Evolutionary conservation across 2,888 invertebrate genomes (phyloP).

Genomic region (Cantharis rufa): DNA sequence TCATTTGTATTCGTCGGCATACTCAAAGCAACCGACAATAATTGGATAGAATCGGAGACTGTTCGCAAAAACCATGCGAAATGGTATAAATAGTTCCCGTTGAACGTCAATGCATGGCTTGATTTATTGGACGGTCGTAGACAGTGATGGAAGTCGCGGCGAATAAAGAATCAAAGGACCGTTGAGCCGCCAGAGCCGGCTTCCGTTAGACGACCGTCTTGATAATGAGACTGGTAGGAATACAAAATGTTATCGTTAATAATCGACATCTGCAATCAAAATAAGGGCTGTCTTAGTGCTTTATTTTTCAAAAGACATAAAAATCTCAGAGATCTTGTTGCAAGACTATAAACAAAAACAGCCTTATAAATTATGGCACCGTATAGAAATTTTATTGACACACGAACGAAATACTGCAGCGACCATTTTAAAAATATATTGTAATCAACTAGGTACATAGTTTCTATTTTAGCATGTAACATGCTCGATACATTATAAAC

Average conservation of each 20-base stretch:
- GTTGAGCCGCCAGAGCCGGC: slow-evolving; percentile 41
- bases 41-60: slow-evolving; percentile 48
- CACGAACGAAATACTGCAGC: not conserved
- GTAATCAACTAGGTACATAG: not conserved
- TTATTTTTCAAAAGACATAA: slow-evolving; percentile 18
- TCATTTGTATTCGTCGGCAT: slow-evolving; percentile 41
- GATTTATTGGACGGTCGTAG: slow-evolving; percentile 54
- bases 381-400: not conserved
- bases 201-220: slow-evolving; percentile 40
- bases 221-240: slow-evolving; percentile 43
- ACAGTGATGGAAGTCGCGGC: slow-evolving; percentile 57
- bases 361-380: slow-evolving; percentile 7
- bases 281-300: slow-evolving; percentile 30
- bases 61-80: slow-evolving; percentile 45
- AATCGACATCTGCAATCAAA: slow-evolving; percentile 48
- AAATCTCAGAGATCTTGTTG: slow-evolving; percentile 9
- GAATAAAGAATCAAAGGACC: slow-evolving; percentile 54
- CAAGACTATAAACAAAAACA: slow-evolving; percentile 10
- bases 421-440: not conserved
- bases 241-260: slow-evolving; percentile 43
- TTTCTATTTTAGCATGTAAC: not conserved
- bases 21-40: slow-evolving; percentile 47
- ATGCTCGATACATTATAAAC: not conserved
- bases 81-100: slow-evolving; percentile 53
- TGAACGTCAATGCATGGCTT: slow-evolving; percentile 47